These are phyloP conservation scores for Idaea aversata DNA, from an alignment of 2,888 invertebrate genomes.

Conservation along the genomic window DNA sequence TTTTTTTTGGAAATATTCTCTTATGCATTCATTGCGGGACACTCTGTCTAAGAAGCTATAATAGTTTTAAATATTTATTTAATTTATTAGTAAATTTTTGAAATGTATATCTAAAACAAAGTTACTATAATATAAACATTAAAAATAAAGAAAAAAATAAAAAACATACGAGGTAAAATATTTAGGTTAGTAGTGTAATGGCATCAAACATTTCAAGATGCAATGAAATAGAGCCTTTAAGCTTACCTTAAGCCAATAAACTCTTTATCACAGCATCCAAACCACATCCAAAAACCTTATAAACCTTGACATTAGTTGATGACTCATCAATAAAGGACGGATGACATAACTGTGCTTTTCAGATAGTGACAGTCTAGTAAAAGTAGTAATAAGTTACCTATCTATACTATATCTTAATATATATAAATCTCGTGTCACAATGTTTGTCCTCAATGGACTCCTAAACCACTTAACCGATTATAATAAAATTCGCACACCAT, in stretches of 20 bases:
- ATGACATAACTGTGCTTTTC: neutral
- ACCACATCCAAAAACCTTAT: neutral
- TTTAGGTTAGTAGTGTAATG: neutral
- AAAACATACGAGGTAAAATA: neutral
- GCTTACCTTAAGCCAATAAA: neutral
- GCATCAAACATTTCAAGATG: neutral
- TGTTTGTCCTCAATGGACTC: too few species aligned
- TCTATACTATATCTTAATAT: too few species aligned
- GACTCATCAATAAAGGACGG: neutral
- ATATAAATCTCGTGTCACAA: too few species aligned
- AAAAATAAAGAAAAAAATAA: neutral
- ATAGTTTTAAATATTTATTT: too few species aligned
- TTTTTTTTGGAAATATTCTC: too few species aligned
- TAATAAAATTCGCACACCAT: too few species aligned
- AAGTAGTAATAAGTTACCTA: too few species aligned
- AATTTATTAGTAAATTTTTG: too few species aligned
- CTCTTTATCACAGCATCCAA: neutral
- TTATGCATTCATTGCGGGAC: too few species aligned
- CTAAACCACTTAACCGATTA: too few species aligned
- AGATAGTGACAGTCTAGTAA: neutral
- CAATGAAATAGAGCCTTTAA: neutral
- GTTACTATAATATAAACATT: neutral
- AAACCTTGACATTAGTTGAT: neutral
- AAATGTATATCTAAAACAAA: too few species aligned
- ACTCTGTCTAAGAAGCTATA: too few species aligned